phyloP scores from a whole-genome alignment of 2,888 invertebrate species.

The Torymus auratus region DNA sequence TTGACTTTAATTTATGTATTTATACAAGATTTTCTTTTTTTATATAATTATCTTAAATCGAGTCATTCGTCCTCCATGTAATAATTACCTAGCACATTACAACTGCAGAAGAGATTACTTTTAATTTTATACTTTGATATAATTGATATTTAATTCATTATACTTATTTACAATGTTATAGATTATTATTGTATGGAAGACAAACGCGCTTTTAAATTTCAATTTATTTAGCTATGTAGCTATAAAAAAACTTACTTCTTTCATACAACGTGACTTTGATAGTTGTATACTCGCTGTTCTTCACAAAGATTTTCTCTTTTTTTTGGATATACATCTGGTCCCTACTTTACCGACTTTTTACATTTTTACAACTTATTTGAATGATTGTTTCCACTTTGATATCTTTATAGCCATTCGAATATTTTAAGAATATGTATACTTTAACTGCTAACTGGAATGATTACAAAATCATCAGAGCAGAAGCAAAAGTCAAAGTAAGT shows the following conservation, averaged over 20 bases:
- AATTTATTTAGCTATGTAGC: slow-evolving; percentile 6
- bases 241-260: slow-evolving; percentile 27
- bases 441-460: too few relatives aligned
- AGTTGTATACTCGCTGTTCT: background rate
- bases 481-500: background rate
- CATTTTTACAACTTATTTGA: slow-evolving; percentile 21
- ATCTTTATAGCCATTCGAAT: background rate
- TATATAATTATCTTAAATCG: background rate
- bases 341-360: slow-evolving; percentile 49
- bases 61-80: background rate
- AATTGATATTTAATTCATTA: slow-evolving; percentile 3
- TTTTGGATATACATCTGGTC: slow-evolving; percentile 31
- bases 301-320: background rate
- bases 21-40: slow-evolving; percentile 23
- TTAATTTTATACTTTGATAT: slow-evolving; percentile 9
- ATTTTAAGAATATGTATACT: too few relatives aligned
- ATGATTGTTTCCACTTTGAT: background rate
- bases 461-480: slow-evolving; percentile 4
- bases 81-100: slow-evolving; percentile 15
- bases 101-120: slow-evolving; percentile 2
- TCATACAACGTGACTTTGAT: background rate
- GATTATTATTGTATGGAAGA: background rate
- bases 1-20: slow-evolving; percentile 25
- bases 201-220: background rate
- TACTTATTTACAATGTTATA: background rate